Evolutionary conservation across 2,888 invertebrate species (phyloP).

Genomic region (Aphodius granarius): DNA sequence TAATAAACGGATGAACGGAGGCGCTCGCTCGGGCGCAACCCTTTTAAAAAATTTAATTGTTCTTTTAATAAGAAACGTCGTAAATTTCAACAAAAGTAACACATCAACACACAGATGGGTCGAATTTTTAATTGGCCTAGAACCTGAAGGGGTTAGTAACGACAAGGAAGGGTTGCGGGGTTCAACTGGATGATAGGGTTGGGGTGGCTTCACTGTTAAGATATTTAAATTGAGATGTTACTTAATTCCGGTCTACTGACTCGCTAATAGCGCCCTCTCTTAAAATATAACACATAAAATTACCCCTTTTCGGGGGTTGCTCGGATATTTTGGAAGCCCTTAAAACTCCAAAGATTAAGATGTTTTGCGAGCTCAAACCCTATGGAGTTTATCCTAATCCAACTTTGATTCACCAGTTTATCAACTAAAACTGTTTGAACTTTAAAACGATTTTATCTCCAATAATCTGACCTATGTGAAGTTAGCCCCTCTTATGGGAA

Average conservation of each 20-base stretch:
- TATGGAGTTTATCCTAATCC: not conserved
- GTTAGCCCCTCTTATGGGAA: too few species aligned
- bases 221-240: constrained; percentile 55
- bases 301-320: constrained; percentile 38
- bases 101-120: constrained; percentile 48
- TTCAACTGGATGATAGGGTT: constrained; percentile 28
- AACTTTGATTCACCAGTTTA: not conserved
- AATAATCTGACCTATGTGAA: too few species aligned
- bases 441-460: too few species aligned
- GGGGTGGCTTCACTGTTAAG: constrained; percentile 39
- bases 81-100: constrained; percentile 36
- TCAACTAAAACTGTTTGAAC: not conserved
- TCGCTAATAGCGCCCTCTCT: constrained; percentile 52
- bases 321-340: not conserved
- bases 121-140: constrained; percentile 49
- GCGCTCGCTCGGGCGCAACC: constrained; percentile 7
- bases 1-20: constrained; percentile 18
- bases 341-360: not conserved
- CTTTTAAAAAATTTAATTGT: constrained; percentile 21
- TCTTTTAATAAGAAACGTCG: constrained; percentile 26
- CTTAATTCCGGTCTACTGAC: constrained; percentile 54
- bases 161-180: constrained; percentile 18
- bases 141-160: constrained; percentile 37
- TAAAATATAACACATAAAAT: constrained; percentile 52
- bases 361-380: not conserved